A percentile compares a stretch with the other conserved stretches of the same genome.
These are phyloP conservation scores for Odontomyia ornata DNA, from an alignment of 2,888 invertebrate genomes.

Conservation along the genomic window DNA sequence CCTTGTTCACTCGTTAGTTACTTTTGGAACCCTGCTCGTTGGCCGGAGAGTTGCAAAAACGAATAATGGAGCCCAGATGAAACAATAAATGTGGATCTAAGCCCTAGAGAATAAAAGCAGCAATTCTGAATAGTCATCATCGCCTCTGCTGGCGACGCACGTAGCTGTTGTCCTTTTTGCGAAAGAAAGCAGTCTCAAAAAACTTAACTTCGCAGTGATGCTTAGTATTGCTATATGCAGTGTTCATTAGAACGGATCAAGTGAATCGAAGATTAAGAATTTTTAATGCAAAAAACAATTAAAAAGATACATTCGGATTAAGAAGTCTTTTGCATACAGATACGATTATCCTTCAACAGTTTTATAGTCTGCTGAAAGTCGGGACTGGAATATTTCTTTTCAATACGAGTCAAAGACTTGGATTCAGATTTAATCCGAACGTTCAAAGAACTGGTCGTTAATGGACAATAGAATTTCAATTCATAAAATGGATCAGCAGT, in stretches of 20 bases:
- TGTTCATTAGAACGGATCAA: slow-evolving; percentile 14
- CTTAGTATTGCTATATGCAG: neutral
- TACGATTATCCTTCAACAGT: neutral
- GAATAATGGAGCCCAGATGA: neutral
- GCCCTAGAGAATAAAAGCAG: neutral
- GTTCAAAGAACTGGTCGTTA: neutral
- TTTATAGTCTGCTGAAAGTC: neutral
- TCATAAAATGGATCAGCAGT: neutral
- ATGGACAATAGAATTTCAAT: slow-evolving; percentile 6
- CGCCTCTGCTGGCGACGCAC: neutral
- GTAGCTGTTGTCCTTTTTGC: neutral
- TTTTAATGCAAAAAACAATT: slow-evolving; percentile 12
- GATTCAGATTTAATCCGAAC: neutral
- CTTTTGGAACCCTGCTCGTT: neutral
- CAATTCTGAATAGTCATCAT: neutral
- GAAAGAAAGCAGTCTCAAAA: neutral
- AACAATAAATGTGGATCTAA: neutral
- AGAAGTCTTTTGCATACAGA: neutral
- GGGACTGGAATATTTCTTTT: neutral
- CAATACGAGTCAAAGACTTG: neutral
- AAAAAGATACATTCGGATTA: slow-evolving; percentile 11
- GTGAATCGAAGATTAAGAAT: neutral
- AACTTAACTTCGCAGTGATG: neutral
- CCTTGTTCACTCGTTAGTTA: neutral
- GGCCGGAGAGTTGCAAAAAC: neutral